These are phyloP conservation scores for Pristionchus entomophagus DNA, from an alignment of 2,888 invertebrate genomes.

Conservation along the genomic window DNA sequence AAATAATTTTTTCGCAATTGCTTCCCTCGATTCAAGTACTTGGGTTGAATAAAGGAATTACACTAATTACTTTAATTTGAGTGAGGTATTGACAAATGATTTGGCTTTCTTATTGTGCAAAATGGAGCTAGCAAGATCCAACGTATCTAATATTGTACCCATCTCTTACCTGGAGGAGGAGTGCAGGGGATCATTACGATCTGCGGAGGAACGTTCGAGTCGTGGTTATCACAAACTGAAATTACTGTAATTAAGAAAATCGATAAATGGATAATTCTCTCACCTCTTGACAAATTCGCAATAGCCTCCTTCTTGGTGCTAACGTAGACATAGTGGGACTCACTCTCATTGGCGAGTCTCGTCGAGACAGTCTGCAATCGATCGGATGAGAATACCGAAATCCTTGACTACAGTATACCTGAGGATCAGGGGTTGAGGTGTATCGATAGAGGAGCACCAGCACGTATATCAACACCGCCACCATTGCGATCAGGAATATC, in stretches of 20 bases:
- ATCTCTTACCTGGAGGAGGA: slow-evolving; percentile 10
- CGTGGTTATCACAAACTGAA: slow-evolving; percentile 21
- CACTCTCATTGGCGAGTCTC: neutral
- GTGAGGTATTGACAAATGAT: too few relatives aligned
- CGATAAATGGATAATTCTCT: neutral
- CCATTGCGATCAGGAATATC: neutral
- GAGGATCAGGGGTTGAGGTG: neutral
- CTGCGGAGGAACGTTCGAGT: slow-evolving; percentile 16
- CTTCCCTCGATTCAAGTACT: too few relatives aligned
- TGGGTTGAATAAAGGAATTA: too few relatives aligned
- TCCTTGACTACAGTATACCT: neutral
- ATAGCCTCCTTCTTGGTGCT: slow-evolving; percentile 1
- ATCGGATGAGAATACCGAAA: neutral
- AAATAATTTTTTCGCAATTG: too few relatives aligned
- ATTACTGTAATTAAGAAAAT: neutral
- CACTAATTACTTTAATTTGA: too few relatives aligned
- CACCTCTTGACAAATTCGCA: neutral
- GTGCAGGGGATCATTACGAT: neutral
- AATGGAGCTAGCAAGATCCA: too few relatives aligned
- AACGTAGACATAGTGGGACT: neutral
- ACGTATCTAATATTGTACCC: too few relatives aligned
- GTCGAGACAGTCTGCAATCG: neutral
- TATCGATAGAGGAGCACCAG: slow-evolving; percentile 19
- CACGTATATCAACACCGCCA: slow-evolving; percentile 8
- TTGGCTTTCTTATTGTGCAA: too few relatives aligned